A percentile compares a stretch with the other conserved stretches of the same genome.
Evolutionary conservation across 2,888 invertebrate genomes (phyloP).

Genomic region (Andrena trimmerana): DNA sequence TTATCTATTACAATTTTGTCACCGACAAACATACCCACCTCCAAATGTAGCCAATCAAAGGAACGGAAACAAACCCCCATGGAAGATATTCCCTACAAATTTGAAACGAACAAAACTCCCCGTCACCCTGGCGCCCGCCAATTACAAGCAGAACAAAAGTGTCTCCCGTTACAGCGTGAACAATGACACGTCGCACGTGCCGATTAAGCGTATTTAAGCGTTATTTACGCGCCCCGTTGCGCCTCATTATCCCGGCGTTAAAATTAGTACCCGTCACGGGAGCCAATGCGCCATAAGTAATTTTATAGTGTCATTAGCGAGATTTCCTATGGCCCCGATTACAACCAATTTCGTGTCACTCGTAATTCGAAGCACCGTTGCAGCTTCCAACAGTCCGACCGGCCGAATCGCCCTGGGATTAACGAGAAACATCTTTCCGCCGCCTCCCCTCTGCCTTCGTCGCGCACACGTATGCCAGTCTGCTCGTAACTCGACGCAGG

Average conservation of each 20-base stretch:
- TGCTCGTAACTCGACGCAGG: constrained; percentile 24
- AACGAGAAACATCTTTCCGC: constrained; percentile 26
- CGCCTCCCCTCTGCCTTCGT: neutral
- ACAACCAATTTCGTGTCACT: constrained; percentile 70
- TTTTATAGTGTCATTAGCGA: constrained; percentile 78
- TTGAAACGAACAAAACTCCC: neutral
- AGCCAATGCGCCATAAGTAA: constrained; percentile 69
- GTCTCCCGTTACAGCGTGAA: constrained; percentile 64
- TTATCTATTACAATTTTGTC: neutral
- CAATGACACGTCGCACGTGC: constrained; percentile 56
- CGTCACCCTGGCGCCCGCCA: neutral
- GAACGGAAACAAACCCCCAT: neutral
- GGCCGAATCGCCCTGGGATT: constrained; percentile 13
- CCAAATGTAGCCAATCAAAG: neutral
- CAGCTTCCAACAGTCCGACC: constrained; percentile 7
- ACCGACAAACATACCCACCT: neutral
- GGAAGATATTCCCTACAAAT: no score
- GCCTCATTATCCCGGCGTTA: constrained; percentile 78
- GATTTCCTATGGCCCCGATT: constrained; percentile 75
- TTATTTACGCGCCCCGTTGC: constrained; percentile 60
- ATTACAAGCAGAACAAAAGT: constrained; percentile 12
- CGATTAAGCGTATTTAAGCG: constrained; percentile 71
- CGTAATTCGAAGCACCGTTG: constrained; percentile 67
- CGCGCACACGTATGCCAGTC: neutral
- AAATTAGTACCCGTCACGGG: constrained; percentile 73